Percentiles rank a stretch among this genome's conserved stretches.
Evolutionary conservation across 2,888 invertebrate species (phyloP).

Genomic region (Heliconius erato): DNA sequence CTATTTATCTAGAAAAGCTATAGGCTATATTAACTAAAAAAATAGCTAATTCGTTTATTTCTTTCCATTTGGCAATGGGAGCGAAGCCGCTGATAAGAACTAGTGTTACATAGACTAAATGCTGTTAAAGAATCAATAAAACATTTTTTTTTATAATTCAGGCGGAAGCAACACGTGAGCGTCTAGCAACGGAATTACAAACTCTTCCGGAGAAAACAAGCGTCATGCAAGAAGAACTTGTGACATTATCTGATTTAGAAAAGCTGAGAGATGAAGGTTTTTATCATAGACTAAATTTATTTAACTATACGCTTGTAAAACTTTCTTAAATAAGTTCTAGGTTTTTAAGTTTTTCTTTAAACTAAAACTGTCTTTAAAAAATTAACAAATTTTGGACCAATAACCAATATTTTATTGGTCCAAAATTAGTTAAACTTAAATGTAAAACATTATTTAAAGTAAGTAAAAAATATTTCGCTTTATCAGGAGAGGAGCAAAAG

Average conservation of each 20-base stretch:
- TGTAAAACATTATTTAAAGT: neutral
- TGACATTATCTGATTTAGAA: constrained; percentile 87
- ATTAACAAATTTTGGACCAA: too few species aligned
- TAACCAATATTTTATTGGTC: neutral
- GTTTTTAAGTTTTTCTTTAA: too few species aligned
- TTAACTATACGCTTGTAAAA: neutral
- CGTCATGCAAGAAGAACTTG: constrained; percentile 88
- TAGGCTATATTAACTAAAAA: too few species aligned
- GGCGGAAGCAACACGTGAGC: constrained; percentile 80
- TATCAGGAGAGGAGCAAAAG: constrained; percentile 82
- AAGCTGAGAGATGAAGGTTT: constrained; percentile 83
- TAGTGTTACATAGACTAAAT: too few species aligned
- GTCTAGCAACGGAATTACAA: constrained; percentile 85
- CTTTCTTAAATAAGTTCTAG: neutral
- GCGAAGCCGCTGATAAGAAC: too few species aligned
- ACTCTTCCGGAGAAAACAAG: constrained; percentile 89
- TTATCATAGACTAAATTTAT: neutral
- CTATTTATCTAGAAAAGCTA: too few species aligned
- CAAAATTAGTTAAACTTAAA: too few species aligned
- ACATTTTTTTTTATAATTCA: constrained; percentile 52
- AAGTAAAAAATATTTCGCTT: neutral
- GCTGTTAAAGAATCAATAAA: too few species aligned
- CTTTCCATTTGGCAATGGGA: too few species aligned
- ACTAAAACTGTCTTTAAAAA: too few species aligned
- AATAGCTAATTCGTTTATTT: too few species aligned